Conservation (phyloP, 2,797 vertebrate species). For the Sparus aurata region DNA sequence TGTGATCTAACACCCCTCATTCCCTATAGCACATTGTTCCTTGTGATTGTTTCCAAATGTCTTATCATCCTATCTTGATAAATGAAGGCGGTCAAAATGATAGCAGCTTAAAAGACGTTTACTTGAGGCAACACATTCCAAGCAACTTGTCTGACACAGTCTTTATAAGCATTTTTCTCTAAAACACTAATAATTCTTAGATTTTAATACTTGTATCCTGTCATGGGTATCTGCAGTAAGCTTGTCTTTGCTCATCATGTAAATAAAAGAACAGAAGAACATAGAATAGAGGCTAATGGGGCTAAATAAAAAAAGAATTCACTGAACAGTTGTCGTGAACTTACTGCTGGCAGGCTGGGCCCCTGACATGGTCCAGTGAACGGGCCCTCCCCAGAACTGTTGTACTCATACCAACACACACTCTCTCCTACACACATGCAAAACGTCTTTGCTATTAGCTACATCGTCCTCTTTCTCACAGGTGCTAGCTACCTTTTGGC, state of each 20-base stretch:
- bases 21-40: background rate
- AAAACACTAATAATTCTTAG: background rate
- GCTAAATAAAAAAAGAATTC: background rate
- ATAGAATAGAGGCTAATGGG: too few species aligned
- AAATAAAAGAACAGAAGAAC: background rate
- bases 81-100: background rate
- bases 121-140: background rate
- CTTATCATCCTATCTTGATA: background rate
- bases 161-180: background rate
- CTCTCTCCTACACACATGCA: too few species aligned
- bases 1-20: constrained; percentile 12
- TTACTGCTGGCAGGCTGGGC: background rate
- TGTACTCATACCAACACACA: too few species aligned
- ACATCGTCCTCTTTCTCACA: too few species aligned
- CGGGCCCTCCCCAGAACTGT: too few species aligned
- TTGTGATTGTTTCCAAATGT: constrained; percentile 13
- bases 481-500: background rate
- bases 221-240: background rate
- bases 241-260: too few species aligned
- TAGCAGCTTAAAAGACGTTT: constrained; percentile 11
- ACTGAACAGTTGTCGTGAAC: background rate
- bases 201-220: background rate
- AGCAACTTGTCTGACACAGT: background rate
- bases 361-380: too few species aligned
- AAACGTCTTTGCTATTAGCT: too few species aligned